A percentile compares a stretch with the other conserved stretches of the same genome.
Conservation (phyloP, 2,888 invertebrate species). For the Ramazzottius varieornatus region DNA sequence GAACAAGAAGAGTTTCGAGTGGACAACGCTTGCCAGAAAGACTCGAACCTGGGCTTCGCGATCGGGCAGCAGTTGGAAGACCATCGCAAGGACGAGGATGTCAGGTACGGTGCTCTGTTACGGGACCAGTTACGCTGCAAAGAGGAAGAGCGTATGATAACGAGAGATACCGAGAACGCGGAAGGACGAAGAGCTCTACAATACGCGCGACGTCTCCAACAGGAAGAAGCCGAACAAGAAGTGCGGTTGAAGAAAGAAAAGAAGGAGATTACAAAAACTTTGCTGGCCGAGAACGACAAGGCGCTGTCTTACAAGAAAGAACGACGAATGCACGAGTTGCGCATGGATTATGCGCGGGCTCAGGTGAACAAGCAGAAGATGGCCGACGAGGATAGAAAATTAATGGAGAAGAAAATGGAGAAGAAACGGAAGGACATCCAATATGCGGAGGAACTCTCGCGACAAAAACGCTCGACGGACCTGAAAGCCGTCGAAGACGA, state of each 20-base stretch:
- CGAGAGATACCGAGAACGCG: background rate
- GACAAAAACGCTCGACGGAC: background rate
- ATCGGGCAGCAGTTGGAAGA: background rate
- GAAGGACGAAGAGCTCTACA: background rate
- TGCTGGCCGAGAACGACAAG: background rate
- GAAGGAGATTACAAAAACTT: background rate
- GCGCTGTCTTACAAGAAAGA: background rate
- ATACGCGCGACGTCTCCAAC: background rate
- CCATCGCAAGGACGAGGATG: background rate
- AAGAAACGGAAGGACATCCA: background rate
- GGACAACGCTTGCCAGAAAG: background rate
- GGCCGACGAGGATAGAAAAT: background rate
- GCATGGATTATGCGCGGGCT: background rate
- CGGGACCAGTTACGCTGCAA: background rate
- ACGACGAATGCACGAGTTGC: background rate
- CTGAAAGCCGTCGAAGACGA: background rate
- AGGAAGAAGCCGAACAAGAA: background rate
- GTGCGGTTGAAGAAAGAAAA: background rate
- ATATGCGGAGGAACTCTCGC: background rate
- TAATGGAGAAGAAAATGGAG: background rate
- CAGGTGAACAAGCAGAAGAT: background rate
- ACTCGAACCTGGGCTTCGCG: background rate
- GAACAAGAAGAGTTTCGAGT: background rate
- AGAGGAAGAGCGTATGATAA: background rate
- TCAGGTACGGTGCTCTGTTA: background rate